Base-by-base conservation (phyloP, 2,888 invertebrate species). In the Pandemis corylana region DNA sequence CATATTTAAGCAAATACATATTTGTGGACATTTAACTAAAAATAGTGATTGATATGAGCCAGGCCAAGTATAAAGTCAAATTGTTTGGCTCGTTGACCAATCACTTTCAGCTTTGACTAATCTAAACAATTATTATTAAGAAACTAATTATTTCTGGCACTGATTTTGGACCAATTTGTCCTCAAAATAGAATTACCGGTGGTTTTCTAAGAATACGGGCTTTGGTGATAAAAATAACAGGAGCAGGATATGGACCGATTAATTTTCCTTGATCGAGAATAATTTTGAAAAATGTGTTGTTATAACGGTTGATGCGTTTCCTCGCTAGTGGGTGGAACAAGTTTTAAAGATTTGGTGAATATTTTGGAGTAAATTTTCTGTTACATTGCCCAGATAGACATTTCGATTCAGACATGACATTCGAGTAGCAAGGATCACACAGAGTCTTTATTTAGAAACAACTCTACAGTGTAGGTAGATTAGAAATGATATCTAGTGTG, bases 51-150 rank as follows among this genome's bases (percentile, higher is more conserved):
- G 44, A 20, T 13, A 53, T 65, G 49, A 73, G 65, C 44, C 61
- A 51, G 51, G 79, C 87, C 89, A 88, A 89, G 87, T 87, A 85
- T 87, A 86, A 76, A 68, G 76, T 78, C 76, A 81, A 46, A 80
- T 80, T 86, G 87, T 82, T 49, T 82, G 70, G 73, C 65, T 61
- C 77, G 79, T 79, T 77, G 80, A 80, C 78, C 78, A 79, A 78
- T 77, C 77, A 76, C 74, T 79, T 74, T 72, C 65, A 68, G 51
- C 67, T 77, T 53, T 41, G 36, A 78, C 75, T 77, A 79, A 72
- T 76, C 65, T 72, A 77, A 79, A 77, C 78, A 77, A 80, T 81
- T 80, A 81, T 36, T 49, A 73, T 68, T 59, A 56, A 77, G 53
- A 71, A 68, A 70, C 66, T 68, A 67, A 73, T 71, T 65, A 59